Evolutionary conservation across 30 jellyfish, hydroid and myxozoan genomes (phyloP).

Genomic region (Turritopsis dohrnii): DNA sequence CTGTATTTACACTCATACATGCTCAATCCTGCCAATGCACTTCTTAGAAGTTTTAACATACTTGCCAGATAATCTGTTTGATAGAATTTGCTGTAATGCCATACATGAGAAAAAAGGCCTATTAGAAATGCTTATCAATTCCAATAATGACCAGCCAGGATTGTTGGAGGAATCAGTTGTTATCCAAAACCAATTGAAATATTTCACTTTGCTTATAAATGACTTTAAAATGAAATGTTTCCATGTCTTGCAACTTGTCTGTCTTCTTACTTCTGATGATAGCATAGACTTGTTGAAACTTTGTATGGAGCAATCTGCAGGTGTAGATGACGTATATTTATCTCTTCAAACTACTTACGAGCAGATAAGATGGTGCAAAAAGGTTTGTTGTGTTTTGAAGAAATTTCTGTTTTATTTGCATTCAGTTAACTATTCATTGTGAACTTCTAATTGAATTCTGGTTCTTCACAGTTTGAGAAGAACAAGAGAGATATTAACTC

Average conservation of each 20-base stretch:
- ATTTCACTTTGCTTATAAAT: constrained; percentile 39
- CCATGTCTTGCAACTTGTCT: constrained; percentile 23
- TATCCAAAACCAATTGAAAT: constrained; percentile 32
- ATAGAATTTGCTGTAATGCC: neutral
- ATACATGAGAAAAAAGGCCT: constrained; percentile 16
- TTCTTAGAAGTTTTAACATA: constrained; percentile 12
- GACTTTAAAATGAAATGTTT: constrained; percentile 41
- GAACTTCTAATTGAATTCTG: too few species aligned
- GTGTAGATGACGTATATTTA: neutral
- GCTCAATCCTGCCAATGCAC: constrained; percentile 2
- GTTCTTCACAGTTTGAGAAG: too few species aligned
- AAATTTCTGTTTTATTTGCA: too few species aligned
- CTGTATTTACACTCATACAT: constrained; percentile 1
- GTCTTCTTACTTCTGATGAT: constrained; percentile 34
- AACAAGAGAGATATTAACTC: too few species aligned
- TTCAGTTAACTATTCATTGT: neutral
- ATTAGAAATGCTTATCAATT: neutral
- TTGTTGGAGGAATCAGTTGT: neutral
- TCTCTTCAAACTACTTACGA: constrained; percentile 31
- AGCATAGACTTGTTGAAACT: constrained; percentile 50
- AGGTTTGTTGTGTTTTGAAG: too few species aligned
- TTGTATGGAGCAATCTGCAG: constrained; percentile 46
- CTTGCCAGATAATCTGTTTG: constrained; percentile 6
- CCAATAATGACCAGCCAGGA: neutral
- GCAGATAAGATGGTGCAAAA: constrained; percentile 58